Base-by-base conservation (phyloP, 2,797 vertebrate genomes). In the Pseudomugil gertrudae region DNA sequence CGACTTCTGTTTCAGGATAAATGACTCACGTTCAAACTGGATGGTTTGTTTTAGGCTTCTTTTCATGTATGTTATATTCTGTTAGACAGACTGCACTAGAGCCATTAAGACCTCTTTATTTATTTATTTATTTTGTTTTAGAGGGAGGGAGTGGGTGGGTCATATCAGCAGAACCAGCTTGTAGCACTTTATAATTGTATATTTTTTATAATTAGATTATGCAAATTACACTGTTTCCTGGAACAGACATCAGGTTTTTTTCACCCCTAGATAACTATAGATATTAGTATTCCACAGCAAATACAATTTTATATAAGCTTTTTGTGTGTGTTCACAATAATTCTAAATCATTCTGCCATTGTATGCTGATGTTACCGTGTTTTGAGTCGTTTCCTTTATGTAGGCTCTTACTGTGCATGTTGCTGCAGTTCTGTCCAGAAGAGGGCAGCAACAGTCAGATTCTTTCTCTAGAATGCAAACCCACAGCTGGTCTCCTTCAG, bases 361-460 rank as follows among this genome's bases (percentile, higher is more conserved):
- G 15, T 47, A 24, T 21, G 50, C 5, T 27, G 24, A 57, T 48
- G 14, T 29, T 62, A 17, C 9, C 4, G 0, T 43, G 24, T 52
- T 50, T 1, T 15, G 1, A 40, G 35, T 24, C 62, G 35, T 27
- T 27, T 40, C 6, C 48, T 33, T 1, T 61, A 27, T 48, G 29
- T n/a, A 50, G 29, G 66, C 58, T 29, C 21, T 66, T 24, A 32
- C 1, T 23, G 56, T 66, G 13, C 0, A 1, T 58, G 17, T 51
- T 8, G 13, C 76, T 7, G 56, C 11, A 3, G 53, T 55, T 19
- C 6, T 74, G 64, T 64, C 88, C 92, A 90, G 77, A 60, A 70
- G 88, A 76, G 69, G 88, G 83, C 82, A 81, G 59, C 55, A 45
- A 77, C 43, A 48, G 26, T 57, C 24, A 67, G 52, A n/a, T 63